These are phyloP conservation scores for Smittia sp. DNA, from an alignment of 2,888 invertebrate genomes.

Conservation along the genomic window DNA sequence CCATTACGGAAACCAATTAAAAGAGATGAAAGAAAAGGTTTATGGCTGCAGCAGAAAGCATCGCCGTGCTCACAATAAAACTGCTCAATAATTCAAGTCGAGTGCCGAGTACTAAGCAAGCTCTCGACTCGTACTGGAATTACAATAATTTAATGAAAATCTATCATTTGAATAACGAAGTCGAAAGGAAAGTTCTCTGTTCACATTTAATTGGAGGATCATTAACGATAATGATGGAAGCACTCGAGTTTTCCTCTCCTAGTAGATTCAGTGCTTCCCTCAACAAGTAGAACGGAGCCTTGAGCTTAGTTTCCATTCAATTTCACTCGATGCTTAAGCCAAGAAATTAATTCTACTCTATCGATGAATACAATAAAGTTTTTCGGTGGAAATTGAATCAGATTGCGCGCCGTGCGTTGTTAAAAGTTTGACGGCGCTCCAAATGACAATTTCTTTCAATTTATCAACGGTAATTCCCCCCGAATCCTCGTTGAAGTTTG, in stretches of 20 bases:
- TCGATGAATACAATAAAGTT: not conserved
- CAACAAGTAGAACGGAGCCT: not conserved
- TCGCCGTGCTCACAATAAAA: too few relatives aligned
- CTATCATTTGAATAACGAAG: too few relatives aligned
- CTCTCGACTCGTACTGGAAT: too few relatives aligned
- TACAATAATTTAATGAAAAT: too few relatives aligned
- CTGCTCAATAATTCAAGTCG: too few relatives aligned
- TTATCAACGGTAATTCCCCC: not conserved
- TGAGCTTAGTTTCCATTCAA: constrained; percentile 12
- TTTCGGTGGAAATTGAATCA: not conserved
- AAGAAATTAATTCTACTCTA: not conserved
- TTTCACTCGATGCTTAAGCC: not conserved
- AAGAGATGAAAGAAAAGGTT: constrained; percentile 2
- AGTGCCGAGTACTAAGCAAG: too few relatives aligned
- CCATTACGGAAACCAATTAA: constrained; percentile 19
- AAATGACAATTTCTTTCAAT: too few relatives aligned
- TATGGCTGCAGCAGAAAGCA: not conserved
- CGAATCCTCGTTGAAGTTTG: not conserved
- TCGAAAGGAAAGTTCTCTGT: too few relatives aligned
- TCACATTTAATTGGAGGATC: too few relatives aligned
- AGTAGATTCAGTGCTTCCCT: not conserved
- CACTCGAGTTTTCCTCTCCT: too few relatives aligned
- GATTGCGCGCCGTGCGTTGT: not conserved
- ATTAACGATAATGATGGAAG: too few relatives aligned
- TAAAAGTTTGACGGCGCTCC: not conserved